Evolutionary conservation across 2,113 vertebrate genomes (phyloP), one percentile per base, ranked within the genome.

Genomic region (Passer domesticus): DNA sequence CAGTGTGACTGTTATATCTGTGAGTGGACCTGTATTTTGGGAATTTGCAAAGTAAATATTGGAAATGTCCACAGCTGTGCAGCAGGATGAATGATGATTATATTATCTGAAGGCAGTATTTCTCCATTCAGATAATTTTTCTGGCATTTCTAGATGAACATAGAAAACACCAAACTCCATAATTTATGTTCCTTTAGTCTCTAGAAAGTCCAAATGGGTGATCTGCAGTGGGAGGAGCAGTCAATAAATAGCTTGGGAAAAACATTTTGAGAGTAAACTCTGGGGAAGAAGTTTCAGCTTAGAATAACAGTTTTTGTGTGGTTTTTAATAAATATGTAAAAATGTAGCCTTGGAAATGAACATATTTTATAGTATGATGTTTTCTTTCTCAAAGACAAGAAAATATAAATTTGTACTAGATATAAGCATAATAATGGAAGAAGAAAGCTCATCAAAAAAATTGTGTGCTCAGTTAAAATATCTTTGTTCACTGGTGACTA

Each of bases 171-270:
- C 14, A 74, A 75, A 39, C 15, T 3, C 21, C 33, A 33, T 21
- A 28, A 4, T 18, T 18, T 56, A 3, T 12, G 3, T 59, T 30
- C 24, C 6, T 64, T 58, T 69, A 30, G 3, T 83, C 8, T 60
- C 24, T 62, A 53, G 22, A 43, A 84, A 43, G 13, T 74, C 50
- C 37, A 76, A n/a, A 24, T 0, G 0, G 4, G 16, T 56, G 24
- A 87, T 83, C 18, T 2, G 1, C 21, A 81, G 25, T 1, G 5
- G 15, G 25, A 33, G 23, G 37, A 47, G 7, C 17, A 28, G 22
- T 60, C 44, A 68, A 28, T 53, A 46, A 68, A 37, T 6, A 77
- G 13, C 28, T 92, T 83, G 0, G 3, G 22, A 87, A n/a, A 76
- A 93, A 28, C 4, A 28, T 22, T 33, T 43, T 7, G 19, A 46